Conservation (phyloP, 2,797 vertebrate genomes). For the Pelochelys cantorii region DNA sequence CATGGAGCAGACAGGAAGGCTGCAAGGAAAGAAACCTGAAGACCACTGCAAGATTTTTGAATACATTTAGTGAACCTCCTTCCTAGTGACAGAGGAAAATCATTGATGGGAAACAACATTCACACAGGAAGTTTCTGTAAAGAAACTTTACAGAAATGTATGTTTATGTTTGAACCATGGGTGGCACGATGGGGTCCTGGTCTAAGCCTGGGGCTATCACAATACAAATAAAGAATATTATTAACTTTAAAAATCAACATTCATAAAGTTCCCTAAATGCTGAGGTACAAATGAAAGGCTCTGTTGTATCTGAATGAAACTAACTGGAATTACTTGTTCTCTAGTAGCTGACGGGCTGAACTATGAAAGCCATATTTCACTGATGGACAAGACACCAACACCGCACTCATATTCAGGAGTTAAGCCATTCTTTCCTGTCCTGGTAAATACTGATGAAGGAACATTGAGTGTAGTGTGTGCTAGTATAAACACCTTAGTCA, state of each 20-base stretch:
- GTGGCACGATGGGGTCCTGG: neutral
- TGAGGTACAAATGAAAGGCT: neutral
- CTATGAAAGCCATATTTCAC: neutral
- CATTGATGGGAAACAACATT: conserved; percentile 19
- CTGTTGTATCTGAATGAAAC: neutral
- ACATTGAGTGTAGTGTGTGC: conserved; percentile 57
- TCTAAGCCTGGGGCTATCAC: fast-evolving
- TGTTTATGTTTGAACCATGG: neutral
- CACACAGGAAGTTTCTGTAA: neutral
- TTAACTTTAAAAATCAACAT: neutral
- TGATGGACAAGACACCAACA: neutral
- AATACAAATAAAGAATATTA: neutral
- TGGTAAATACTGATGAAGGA: conserved; percentile 24
- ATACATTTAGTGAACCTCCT: conserved; percentile 14
- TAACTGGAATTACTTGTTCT: neutral
- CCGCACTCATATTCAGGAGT: fast-evolving
- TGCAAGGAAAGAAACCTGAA: neutral
- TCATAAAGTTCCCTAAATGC: neutral
- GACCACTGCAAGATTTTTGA: neutral
- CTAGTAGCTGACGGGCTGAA: neutral
- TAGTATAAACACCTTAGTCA: conserved; percentile 34
- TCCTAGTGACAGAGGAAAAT: conserved; percentile 3
- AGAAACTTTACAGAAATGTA: conserved; percentile 14
- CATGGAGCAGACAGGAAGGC: conserved; percentile 8
- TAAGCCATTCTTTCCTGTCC: neutral